Evolutionary conservation across 2,888 invertebrate genomes (phyloP).

Genomic region (Parochlus steinenii): DNA sequence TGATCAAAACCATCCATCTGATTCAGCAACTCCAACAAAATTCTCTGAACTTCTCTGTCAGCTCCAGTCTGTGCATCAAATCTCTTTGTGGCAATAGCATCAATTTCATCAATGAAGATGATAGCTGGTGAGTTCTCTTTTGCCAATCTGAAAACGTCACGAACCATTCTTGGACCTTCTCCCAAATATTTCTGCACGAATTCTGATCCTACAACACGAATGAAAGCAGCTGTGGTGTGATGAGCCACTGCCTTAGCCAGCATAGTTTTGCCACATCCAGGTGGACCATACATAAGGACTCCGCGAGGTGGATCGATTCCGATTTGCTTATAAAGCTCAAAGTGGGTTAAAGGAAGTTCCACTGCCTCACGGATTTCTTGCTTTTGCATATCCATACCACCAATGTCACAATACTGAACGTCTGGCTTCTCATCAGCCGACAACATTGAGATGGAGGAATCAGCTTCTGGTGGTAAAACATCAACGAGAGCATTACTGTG

Average conservation of each 20-base stretch:
- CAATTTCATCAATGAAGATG: conserved; percentile 99
- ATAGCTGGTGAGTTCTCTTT: conserved; percentile 99
- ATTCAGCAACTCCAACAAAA: conserved; percentile 87
- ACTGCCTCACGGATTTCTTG: conserved; percentile 99
- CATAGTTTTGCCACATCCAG: conserved; percentile 99
- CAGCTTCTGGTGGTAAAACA: conserved; percentile 96
- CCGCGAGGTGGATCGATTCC: conserved; percentile 98
- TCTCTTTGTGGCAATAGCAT: conserved; percentile 98
- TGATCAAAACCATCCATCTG: conserved; percentile 99
- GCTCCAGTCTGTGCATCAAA: conserved; percentile 98
- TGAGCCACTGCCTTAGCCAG: conserved; percentile 97
- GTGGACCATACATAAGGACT: conserved; percentile 98
- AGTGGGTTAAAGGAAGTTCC: conserved; percentile 93
- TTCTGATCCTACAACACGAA: conserved; percentile 97
- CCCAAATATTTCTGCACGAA: conserved; percentile 99
- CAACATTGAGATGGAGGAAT: conserved; percentile 97
- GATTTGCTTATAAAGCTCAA: conserved; percentile 94
- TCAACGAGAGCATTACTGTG: conserved; percentile 99
- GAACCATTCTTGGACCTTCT: conserved; percentile 97
- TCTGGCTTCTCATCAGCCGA: conserved; percentile 96
- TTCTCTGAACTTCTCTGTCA: conserved; percentile 96
- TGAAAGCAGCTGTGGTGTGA: conserved; percentile 97
- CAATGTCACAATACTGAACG: conserved; percentile 92
- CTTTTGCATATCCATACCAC: conserved; percentile 99
- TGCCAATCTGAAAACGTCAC: conserved; percentile 96